A percentile compares a stretch with the other conserved stretches of the same genome.
phyloP scores from a whole-genome alignment of 1,140 invertebrate species.

The Meteorus sp. region DNA sequence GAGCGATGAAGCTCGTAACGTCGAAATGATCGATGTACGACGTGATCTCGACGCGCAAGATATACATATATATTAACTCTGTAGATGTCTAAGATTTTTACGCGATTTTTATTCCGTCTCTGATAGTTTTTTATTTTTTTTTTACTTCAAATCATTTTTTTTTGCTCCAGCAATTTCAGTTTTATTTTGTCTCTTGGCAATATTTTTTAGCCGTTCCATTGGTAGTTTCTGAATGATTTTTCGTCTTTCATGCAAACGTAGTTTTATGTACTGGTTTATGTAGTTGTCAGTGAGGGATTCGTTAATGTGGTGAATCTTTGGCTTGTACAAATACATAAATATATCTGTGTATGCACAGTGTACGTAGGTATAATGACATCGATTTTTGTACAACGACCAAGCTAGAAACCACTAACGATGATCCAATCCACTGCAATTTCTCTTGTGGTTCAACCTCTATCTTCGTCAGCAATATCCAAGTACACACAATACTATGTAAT shows the following conservation, averaged over 20 bases:
- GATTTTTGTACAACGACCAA: background rate
- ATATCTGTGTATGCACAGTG: no score
- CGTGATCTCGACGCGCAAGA: background rate
- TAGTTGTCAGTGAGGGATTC: background rate
- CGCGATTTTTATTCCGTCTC: constrained; percentile 6
- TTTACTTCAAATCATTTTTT: background rate
- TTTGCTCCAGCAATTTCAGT: no score
- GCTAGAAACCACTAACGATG: constrained; percentile 2
- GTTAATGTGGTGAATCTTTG: background rate
- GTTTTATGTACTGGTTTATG: background rate
- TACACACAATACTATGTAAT: no score
- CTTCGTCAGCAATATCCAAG: background rate
- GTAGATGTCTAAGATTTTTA: constrained; percentile 9
- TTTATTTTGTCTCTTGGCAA: no score
- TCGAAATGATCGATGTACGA: constrained; percentile 14
- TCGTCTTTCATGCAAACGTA: background rate
- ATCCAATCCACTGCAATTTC: background rate
- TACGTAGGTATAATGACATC: background rate
- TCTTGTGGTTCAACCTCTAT: background rate
- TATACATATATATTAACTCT: no score
- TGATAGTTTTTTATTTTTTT: background rate
- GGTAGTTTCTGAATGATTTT: no score
- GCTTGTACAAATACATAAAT: background rate
- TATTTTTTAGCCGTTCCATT: no score
- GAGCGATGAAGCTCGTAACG: constrained; percentile 13